Conservation (phyloP, 2,113 vertebrate species). For the Lontra canadensis region DNA sequence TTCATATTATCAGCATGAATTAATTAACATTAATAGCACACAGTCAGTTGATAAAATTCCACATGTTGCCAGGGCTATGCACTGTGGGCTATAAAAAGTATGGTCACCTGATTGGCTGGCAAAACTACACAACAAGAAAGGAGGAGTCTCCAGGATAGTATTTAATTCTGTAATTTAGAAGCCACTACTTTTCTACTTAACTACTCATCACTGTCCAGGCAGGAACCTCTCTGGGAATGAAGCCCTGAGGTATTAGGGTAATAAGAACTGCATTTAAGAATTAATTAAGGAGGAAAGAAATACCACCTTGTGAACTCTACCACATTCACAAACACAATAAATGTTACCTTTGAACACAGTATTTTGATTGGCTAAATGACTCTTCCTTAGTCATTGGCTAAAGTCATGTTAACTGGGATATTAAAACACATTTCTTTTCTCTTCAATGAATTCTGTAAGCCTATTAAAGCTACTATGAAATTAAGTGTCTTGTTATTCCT, state of each 20-base stretch:
- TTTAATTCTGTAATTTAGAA: not conserved
- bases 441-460: not conserved
- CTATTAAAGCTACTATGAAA: not conserved
- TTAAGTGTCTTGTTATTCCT: not conserved
- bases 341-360: not conserved
- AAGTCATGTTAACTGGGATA: not conserved
- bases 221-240: not conserved
- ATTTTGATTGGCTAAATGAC: not conserved
- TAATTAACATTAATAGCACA: not conserved
- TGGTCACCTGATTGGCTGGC: not conserved
- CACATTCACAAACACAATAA: not conserved
- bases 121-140: not conserved
- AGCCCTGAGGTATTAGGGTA: not conserved
- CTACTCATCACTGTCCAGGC: not conserved
- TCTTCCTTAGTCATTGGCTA: not conserved
- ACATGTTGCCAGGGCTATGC: not conserved
- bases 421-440: not conserved
- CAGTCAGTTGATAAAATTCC: not conserved
- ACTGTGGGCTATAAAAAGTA: fast-evolving
- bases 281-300: not conserved
- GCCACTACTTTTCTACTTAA: not conserved
- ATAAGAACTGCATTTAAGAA: not conserved
- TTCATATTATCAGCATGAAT: not conserved
- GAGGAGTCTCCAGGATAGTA: not conserved
- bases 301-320: not conserved